phyloP scores from a whole-genome alignment of 2,888 invertebrate species.

The Incurvaria masculella region DNA sequence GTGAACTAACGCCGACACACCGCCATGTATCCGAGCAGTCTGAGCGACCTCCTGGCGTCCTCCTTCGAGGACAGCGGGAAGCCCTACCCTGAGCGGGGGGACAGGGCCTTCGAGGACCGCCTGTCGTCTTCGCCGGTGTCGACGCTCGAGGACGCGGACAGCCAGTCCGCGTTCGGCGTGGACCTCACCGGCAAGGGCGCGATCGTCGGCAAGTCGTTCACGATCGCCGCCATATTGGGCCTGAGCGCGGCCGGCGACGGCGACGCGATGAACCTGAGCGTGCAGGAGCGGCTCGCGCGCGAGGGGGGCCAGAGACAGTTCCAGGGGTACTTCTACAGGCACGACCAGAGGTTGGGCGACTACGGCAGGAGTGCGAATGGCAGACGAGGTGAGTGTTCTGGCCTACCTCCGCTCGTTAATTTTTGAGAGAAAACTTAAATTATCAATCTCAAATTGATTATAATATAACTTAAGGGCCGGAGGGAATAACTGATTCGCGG shows the following conservation, averaged over 20 bases:
- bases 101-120: slow-evolving; percentile 26
- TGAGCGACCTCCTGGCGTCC: slow-evolving; percentile 37
- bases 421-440: neutral
- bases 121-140: slow-evolving; percentile 37
- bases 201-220: slow-evolving; percentile 70
- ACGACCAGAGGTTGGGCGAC: slow-evolving; percentile 40
- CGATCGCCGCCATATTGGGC: slow-evolving; percentile 85
- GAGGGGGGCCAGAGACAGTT: slow-evolving; percentile 32
- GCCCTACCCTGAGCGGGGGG: slow-evolving; percentile 9
- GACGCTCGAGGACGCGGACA: slow-evolving; percentile 38
- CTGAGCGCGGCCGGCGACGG: slow-evolving; percentile 53
- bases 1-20: slow-evolving; percentile 29
- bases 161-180: slow-evolving; percentile 40
- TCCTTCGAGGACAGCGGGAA: slow-evolving; percentile 26
- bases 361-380: slow-evolving; percentile 35
- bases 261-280: slow-evolving; percentile 54
- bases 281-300: slow-evolving; percentile 47
- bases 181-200: slow-evolving; percentile 45
- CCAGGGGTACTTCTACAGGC: slow-evolving; percentile 41
- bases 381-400: slow-evolving; percentile 33
- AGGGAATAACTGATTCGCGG: too few relatives aligned
- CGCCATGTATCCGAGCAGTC: slow-evolving; percentile 32
- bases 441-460: neutral
- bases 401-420: neutral
- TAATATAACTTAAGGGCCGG: neutral